Evolutionary conservation across 2,888 invertebrate genomes (phyloP).

Genomic region (Venustoraphidia nigricollis): DNA sequence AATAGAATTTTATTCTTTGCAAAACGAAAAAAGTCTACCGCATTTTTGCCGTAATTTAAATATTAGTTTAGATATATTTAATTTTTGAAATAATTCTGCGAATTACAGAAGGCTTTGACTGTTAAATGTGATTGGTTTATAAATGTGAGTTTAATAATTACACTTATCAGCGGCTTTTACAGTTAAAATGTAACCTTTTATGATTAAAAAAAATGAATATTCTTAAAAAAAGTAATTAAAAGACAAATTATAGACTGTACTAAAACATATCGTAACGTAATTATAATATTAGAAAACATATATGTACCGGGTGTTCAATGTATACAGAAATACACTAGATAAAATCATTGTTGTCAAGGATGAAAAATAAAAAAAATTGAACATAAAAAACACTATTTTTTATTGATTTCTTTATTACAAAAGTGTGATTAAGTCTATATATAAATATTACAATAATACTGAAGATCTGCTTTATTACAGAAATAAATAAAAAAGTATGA

Average conservation of each 20-base stretch:
- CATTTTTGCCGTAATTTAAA: no score
- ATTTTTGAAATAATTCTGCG: no score
- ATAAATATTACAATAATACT: not conserved
- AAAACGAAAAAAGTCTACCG: no score
- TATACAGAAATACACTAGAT: constrained; percentile 7
- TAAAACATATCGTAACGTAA: not conserved
- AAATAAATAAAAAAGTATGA: not conserved
- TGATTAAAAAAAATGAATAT: no score
- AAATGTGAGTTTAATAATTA: no score
- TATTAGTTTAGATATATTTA: no score
- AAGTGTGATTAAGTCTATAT: not conserved
- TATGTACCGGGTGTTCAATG: constrained; percentile 15
- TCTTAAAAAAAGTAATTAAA: no score
- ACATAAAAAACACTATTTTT: not conserved
- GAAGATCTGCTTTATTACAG: not conserved
- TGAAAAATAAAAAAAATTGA: not conserved
- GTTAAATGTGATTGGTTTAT: no score
- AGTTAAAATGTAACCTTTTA: no score
- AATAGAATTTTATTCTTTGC: no score
- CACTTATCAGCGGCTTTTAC: no score
- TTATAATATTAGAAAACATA: constrained; percentile 1
- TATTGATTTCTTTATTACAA: not conserved
- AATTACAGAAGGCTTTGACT: no score
- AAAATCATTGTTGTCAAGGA: constrained; percentile 1
- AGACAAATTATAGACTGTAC: not conserved